Conservation (phyloP, 1,140 invertebrate genomes). For the Monomorium pharaonis region DNA sequence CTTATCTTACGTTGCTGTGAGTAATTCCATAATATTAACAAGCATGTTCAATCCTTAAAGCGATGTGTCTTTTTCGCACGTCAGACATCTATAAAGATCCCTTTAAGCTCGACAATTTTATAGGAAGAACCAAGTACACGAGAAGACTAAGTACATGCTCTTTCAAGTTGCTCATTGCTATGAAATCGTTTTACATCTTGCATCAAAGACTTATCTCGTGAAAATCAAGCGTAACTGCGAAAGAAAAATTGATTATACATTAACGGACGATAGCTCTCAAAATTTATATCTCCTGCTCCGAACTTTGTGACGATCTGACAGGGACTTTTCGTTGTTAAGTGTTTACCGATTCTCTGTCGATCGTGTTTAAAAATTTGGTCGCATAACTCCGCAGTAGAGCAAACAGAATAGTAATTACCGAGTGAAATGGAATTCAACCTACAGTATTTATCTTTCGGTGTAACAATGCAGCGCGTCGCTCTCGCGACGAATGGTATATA, state of each 20-base stretch:
- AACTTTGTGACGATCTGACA: background rate
- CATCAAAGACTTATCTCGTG: background rate
- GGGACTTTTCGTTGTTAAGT: background rate
- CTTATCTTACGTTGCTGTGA: background rate
- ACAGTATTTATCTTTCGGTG: conserved; percentile 52
- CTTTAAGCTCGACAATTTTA: background rate
- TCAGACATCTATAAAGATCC: background rate
- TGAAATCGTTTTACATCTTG: conserved; percentile 32
- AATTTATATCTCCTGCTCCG: background rate
- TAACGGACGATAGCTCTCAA: background rate
- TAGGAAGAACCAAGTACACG: background rate
- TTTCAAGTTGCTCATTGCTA: background rate
- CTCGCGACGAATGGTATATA: background rate
- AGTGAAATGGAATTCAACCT: conserved; percentile 55
- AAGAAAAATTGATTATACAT: background rate
- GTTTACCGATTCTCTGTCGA: conserved; percentile 14
- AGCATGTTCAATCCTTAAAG: conserved; percentile 14
- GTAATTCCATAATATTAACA: conserved; percentile 16
- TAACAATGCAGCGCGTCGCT: conserved; percentile 48
- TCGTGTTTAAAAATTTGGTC: background rate
- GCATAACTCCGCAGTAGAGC: conserved; percentile 36
- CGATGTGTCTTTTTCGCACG: background rate
- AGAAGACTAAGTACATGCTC: background rate
- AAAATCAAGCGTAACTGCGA: background rate
- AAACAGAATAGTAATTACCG: conserved; percentile 61